phyloP scores from a whole-genome alignment of 2,113 vertebrate genomes.

The Oncorhynchus keta region DNA sequence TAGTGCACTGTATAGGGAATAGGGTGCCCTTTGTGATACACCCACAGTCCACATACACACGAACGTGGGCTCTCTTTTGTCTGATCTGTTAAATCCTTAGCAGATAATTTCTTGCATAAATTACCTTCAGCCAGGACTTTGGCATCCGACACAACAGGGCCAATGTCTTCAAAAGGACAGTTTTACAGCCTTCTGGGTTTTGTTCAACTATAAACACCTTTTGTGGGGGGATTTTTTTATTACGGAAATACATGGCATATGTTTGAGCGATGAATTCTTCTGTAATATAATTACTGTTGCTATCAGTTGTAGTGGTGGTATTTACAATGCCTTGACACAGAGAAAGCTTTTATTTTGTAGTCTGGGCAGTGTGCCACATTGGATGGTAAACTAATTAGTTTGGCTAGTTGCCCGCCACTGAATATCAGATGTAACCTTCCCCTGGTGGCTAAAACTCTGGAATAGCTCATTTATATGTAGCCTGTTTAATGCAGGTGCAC shows the following conservation, averaged over 20 bases:
- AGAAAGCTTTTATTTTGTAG: constrained; percentile 32
- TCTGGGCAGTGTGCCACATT: constrained; percentile 29
- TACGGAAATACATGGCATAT: constrained; percentile 19
- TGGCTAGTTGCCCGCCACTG: constrained; percentile 21
- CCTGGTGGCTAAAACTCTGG: constrained; percentile 5
- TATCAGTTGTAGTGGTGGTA: constrained; percentile 39
- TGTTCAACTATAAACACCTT: too few relatives aligned
- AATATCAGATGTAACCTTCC: constrained; percentile 19
- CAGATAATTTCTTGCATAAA: constrained; percentile 39
- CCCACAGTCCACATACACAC: constrained; percentile 13
- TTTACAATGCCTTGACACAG: constrained; percentile 29
- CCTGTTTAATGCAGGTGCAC: constrained; percentile 5
- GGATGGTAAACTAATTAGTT: constrained; percentile 47
- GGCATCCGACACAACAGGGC: too few relatives aligned
- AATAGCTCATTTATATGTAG: constrained; percentile 14
- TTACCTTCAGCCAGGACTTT: constrained; percentile 11
- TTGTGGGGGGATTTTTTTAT: constrained; percentile 12
- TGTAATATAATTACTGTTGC: constrained; percentile 36
- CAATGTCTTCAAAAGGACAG: too few relatives aligned
- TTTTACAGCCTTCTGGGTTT: too few relatives aligned
- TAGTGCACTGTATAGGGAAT: too few relatives aligned
- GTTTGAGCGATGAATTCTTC: constrained; percentile 37
- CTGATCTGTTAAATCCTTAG: constrained; percentile 20
- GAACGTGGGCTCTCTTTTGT: constrained; percentile 6
- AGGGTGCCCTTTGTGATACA: too few relatives aligned